Evolutionary conservation across 53 echinoderm and acorn worm species (phyloP).

Genomic region (Echinarachnius parma): DNA sequence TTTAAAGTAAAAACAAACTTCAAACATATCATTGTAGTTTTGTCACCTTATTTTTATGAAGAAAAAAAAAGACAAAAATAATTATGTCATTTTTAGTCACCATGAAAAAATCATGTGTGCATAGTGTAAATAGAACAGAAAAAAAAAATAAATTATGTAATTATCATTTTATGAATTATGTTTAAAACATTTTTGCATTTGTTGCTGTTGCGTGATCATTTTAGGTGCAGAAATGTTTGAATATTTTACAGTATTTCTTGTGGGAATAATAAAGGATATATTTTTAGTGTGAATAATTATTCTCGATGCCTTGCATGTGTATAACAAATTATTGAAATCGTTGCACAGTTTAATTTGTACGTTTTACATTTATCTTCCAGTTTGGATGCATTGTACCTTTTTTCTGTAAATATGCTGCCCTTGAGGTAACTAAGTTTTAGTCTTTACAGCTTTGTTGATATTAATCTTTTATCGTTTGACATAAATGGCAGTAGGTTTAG

Average conservation of each 20-base stretch:
- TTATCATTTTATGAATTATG: conserved; percentile 41
- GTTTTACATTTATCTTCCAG: too few species aligned
- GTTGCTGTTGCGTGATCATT: conserved; percentile 15
- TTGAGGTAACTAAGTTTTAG: too few species aligned
- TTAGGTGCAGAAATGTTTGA: conserved; percentile 15
- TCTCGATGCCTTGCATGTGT: conserved; percentile 37
- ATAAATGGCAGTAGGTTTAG: too few species aligned
- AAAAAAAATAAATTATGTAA: conserved; percentile 45
- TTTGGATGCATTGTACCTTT: too few species aligned
- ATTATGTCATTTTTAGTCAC: too few species aligned
- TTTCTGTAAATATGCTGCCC: too few species aligned
- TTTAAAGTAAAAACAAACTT: conserved; percentile 2
- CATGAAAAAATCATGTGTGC: conserved; percentile 10
- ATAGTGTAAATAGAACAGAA: conserved; percentile 42
- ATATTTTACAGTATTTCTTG: conserved; percentile 42
- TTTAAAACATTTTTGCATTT: conserved; percentile 25
- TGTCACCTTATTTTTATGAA: too few species aligned
- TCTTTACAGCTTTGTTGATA: too few species aligned
- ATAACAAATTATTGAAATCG: conserved; percentile 48
- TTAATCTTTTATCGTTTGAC: too few species aligned
- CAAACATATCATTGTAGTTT: background rate
- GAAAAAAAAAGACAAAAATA: background rate
- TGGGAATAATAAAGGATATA: background rate
- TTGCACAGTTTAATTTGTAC: too few species aligned
- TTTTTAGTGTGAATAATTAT: conserved; percentile 21